Percentiles rank a stretch among this genome's conserved stretches.
phyloP scores from a whole-genome alignment of 2,888 invertebrate genomes.

The Sesamia inferens region DNA sequence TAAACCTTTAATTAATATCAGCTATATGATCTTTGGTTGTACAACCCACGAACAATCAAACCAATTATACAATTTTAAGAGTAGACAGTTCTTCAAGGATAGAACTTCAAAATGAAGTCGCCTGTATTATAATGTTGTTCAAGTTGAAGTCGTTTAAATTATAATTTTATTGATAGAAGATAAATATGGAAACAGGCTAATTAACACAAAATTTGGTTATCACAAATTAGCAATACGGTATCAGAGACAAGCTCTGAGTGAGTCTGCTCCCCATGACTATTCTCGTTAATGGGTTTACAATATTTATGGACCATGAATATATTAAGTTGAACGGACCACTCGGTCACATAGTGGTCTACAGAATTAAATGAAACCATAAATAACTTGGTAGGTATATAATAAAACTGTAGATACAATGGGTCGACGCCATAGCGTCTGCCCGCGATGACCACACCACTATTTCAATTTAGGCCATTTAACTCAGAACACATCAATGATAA shows the following conservation, averaged over 20 bases:
- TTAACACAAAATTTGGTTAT: slow-evolving; percentile 27
- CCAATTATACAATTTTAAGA: not conserved
- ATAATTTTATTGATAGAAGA: not conserved
- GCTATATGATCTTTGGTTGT: not conserved
- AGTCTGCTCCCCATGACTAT: slow-evolving; percentile 54
- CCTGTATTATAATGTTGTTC: not conserved
- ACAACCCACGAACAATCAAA: not conserved
- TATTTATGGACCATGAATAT: slow-evolving; percentile 68
- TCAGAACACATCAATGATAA: slow-evolving; percentile 72
- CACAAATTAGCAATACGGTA: slow-evolving; percentile 25
- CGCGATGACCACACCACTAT: slow-evolving; percentile 74
- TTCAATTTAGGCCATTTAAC: slow-evolving; percentile 72
- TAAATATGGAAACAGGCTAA: slow-evolving; percentile 18
- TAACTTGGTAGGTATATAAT: slow-evolving; percentile 60
- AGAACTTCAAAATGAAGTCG: not conserved
- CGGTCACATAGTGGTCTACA: slow-evolving; percentile 59
- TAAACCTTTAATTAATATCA: not conserved
- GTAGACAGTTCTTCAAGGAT: not conserved
- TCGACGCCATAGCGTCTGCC: slow-evolving; percentile 79
- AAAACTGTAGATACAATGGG: slow-evolving; percentile 59
- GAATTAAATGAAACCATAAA: slow-evolving; percentile 72
- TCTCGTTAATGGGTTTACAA: slow-evolving; percentile 57
- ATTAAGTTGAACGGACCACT: slow-evolving; percentile 66
- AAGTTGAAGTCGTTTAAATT: not conserved
- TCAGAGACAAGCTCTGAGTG: slow-evolving; percentile 19